Percentiles rank a stretch among this genome's conserved stretches.
phyloP scores from a whole-genome alignment of 2,888 invertebrate genomes.

The Orchesella flavescens region DNA sequence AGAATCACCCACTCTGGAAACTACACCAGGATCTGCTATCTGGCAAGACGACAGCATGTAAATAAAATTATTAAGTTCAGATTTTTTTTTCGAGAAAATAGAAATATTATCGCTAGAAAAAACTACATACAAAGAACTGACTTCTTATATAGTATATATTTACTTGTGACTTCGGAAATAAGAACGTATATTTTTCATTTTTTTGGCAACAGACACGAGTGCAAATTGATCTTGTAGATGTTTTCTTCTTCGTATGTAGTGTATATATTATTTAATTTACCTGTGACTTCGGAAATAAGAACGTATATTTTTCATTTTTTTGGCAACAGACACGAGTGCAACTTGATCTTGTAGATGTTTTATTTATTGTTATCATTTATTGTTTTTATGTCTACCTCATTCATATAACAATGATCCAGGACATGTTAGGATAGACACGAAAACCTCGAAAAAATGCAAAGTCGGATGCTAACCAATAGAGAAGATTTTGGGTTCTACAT shows the following conservation, averaged over 20 bases:
- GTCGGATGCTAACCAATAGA: background rate
- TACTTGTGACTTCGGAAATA: constrained; percentile 66
- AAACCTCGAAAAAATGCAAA: background rate
- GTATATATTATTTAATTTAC: constrained; percentile 57
- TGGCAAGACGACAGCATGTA: constrained; percentile 63
- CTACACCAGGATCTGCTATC: constrained; percentile 79
- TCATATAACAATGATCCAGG: no score
- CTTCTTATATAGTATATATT: constrained; percentile 57
- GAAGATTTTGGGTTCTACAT: no score
- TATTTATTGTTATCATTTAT: constrained; percentile 42
- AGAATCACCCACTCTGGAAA: constrained; percentile 90
- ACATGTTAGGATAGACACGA: background rate
- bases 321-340: constrained; percentile 66
- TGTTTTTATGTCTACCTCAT: constrained; percentile 36
- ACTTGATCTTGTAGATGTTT: constrained; percentile 58
- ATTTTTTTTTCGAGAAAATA: constrained; percentile 30
- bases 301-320: constrained; percentile 70
- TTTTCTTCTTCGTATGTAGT: constrained; percentile 51
- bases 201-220: constrained; percentile 67
- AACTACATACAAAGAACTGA: constrained; percentile 60
- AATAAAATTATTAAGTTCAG: constrained; percentile 25
- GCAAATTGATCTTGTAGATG: constrained; percentile 59
- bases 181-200: constrained; percentile 70
- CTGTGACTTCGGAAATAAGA: constrained; percentile 67
- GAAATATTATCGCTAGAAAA: constrained; percentile 33